These are phyloP conservation scores for Tiliacea aurago DNA, from an alignment of 2,888 invertebrate genomes.

Conservation along the genomic window DNA sequence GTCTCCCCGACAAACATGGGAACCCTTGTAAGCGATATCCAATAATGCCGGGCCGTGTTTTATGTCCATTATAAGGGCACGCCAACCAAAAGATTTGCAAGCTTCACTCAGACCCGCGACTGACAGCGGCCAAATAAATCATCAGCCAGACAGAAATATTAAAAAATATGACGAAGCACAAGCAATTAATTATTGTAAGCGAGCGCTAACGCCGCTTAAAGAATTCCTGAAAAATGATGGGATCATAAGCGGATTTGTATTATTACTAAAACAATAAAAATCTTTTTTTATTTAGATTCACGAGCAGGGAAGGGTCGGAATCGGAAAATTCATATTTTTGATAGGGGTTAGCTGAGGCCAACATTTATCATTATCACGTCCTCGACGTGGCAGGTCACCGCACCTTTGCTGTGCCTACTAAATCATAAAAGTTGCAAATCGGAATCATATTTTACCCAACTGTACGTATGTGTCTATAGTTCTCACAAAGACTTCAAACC, in stretches of 20 bases:
- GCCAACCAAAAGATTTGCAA: slow-evolving; percentile 68
- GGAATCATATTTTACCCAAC: slow-evolving; percentile 62
- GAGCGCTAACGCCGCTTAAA: slow-evolving; percentile 67
- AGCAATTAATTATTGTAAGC: slow-evolving; percentile 78
- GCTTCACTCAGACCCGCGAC: slow-evolving; percentile 56
- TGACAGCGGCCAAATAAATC: slow-evolving; percentile 75
- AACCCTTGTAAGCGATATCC: slow-evolving; percentile 82
- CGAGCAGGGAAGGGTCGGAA: slow-evolving; percentile 72
- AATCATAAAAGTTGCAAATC: slow-evolving; percentile 77
- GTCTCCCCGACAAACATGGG: slow-evolving; percentile 75
- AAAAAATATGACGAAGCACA: slow-evolving; percentile 79
- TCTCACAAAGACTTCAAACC: slow-evolving; percentile 31
- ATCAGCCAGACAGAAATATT: slow-evolving; percentile 74
- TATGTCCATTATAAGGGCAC: slow-evolving; percentile 73
- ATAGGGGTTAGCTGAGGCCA: slow-evolving; percentile 77
- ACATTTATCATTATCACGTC: slow-evolving; percentile 88
- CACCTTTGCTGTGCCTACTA: slow-evolving; percentile 78
- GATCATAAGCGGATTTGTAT: slow-evolving; percentile 69
- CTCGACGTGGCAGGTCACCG: slow-evolving; percentile 80
- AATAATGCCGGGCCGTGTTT: slow-evolving; percentile 79
- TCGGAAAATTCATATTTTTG: slow-evolving; percentile 83
- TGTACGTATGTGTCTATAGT: slow-evolving; percentile 40
- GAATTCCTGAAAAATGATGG: slow-evolving; percentile 71
- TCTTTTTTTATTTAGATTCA: slow-evolving; percentile 75
- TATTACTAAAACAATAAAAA: slow-evolving; percentile 80